Conservation (phyloP, 2,113 vertebrate genomes). For the Microtus pennsylvanicus region DNA sequence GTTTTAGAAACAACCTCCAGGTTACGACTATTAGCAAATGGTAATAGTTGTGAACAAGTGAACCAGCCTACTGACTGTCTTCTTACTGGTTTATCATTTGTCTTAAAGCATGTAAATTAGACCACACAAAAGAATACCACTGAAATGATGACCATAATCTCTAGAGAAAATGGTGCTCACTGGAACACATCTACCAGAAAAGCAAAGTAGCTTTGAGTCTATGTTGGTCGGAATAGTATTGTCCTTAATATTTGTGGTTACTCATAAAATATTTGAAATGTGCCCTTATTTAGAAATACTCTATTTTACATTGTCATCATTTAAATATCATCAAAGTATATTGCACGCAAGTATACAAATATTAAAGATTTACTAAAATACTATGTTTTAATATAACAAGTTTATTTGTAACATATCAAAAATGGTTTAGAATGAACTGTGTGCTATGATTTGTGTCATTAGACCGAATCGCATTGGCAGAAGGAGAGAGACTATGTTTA, state of each 20-base stretch:
- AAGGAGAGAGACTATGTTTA: not conserved
- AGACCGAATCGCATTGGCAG: not conserved
- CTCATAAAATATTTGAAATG: not conserved
- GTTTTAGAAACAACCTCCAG: not conserved
- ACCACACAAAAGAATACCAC: not conserved
- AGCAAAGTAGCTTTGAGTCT: not conserved
- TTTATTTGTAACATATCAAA: not conserved
- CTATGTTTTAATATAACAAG: not conserved
- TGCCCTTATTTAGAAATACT: not conserved
- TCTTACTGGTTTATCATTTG: not conserved
- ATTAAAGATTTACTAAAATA: not conserved
- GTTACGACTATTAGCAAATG: not conserved
- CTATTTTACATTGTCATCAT: not conserved
- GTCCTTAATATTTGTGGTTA: not conserved
- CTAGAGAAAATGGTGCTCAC: not conserved
- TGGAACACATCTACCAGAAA: slow-evolving; percentile 30
- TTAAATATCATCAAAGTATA: not conserved
- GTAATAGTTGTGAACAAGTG: not conserved
- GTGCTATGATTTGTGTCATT: not conserved
- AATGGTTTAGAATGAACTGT: not conserved
- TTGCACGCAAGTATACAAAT: not conserved
- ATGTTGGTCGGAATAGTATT: not conserved
- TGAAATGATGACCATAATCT: not conserved
- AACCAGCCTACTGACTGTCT: not conserved
- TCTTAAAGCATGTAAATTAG: not conserved